Base-by-base conservation (phyloP, 2,113 vertebrate genomes). In the Galeopterus variegatus region DNA sequence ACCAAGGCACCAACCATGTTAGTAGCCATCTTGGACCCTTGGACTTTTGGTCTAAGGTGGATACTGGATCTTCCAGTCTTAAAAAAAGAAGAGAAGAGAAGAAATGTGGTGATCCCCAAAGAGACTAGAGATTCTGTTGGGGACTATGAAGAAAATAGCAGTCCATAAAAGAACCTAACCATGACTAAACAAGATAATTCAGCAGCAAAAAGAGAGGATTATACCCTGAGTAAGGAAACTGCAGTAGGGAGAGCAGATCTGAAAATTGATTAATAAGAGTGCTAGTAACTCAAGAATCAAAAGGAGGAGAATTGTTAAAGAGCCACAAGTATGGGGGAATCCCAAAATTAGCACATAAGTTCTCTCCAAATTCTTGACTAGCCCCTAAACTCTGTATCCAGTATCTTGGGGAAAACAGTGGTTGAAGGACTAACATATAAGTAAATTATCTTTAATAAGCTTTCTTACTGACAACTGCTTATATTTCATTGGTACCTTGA, bases 31-130 rank as follows among this genome's bases (percentile, higher is more conserved):
- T 56, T 73, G 31, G 28, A 14, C 8, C 5, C 31, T n/a, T 26
- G 26, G 19, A 48, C 17, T 18, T 18, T 33, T 64, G 19, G 28
- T 90, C 50, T 88, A 69, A 75, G 58, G 58, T 33, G 4, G 41
- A 92, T 81, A 3, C 9, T 81, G 19, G 14, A 70, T 93, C 36
- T 76, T 33, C 8, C 21, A 45, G 21, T 11, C 14, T 77, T 6
- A 76, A 96, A 75, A 26, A 82, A 92, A 72, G 28, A 72, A 50
- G 0, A 95, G 5, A 89, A 69, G 14, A 90, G 13, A 88, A 58
- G 23, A 14, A 85, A 15, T 48, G 28, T 41, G 13, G 6, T 60
- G 28, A 72, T 11, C 33, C 8, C 0, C 28, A 13, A 18, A 70
- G 79, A 70, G 1, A 75, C 3, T 88, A 3, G 2, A 85, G 17